Conservation (phyloP, 2,888 invertebrate genomes). For the Zele albiditarsus region DNA sequence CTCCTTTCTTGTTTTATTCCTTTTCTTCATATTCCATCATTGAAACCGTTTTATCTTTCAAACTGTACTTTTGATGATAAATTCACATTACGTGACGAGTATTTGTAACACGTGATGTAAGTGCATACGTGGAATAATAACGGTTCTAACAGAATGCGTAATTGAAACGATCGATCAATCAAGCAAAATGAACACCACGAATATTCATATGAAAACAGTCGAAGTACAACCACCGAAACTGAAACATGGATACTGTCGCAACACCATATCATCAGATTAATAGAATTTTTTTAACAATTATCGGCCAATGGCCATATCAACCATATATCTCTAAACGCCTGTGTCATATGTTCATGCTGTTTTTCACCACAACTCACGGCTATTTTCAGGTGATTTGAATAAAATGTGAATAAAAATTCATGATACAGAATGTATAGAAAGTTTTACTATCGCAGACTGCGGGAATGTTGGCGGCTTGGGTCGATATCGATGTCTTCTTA, state of each 20-base stretch:
- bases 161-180: slow-evolving; percentile 43
- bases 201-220: slow-evolving; percentile 23
- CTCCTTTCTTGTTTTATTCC: not conserved
- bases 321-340: slow-evolving; percentile 47
- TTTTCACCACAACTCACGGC: slow-evolving; percentile 49
- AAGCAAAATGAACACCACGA: not conserved
- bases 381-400: slow-evolving; percentile 55
- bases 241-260: slow-evolving; percentile 45
- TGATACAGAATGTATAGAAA: not conserved
- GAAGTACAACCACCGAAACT: slow-evolving; percentile 14
- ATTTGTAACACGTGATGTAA: not conserved
- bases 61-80: slow-evolving; percentile 5
- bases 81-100: slow-evolving; percentile 17
- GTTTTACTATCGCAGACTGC: slow-evolving; percentile 41
- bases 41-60: slow-evolving; percentile 44
- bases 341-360: slow-evolving; percentile 46
- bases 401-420: not conserved
- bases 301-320: slow-evolving; percentile 60
- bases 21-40: slow-evolving; percentile 1
- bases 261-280: slow-evolving; percentile 48
- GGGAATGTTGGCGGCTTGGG: slow-evolving; percentile 53
- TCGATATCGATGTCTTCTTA: slow-evolving; percentile 50
- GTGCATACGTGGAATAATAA: slow-evolving; percentile 7
- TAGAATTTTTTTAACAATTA: slow-evolving; percentile 44
- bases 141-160: slow-evolving; percentile 47